Base-by-base conservation (phyloP, 2,888 invertebrate species). In the Achlya flavicornis region DNA sequence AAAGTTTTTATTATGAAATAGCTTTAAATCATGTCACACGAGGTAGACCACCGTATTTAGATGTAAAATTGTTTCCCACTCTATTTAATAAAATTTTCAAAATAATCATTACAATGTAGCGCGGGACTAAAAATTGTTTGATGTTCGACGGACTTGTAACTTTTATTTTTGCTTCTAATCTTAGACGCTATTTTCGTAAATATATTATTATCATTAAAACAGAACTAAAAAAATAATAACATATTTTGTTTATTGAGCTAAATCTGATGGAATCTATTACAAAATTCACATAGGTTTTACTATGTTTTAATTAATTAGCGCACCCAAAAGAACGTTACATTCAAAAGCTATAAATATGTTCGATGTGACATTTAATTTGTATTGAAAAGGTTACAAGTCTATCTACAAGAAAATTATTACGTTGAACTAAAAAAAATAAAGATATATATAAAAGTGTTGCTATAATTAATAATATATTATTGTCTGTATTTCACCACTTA, bases 21-120 rank as follows among this genome's bases (percentile, higher is more conserved):
- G 92, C 92, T 91, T 93, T 93, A 92, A 90, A 88, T 79, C 80
- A 83, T 87, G 87, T 90, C 89, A 89, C 91, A 91, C 89, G 92
- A 90, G 80, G 80, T 79, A 88, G 84, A 93, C 93, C 93, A 93
- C 93, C 93, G 93, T 87, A 85, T 87, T 89, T 90, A 89, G 86
- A 82, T 85, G 81, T 83, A 83, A 82, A 75, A 69, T 70, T 71
- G 70, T 76, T 75, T 75, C 71, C 77, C 71, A 77, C 76, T 80
- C 72, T 80, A 70, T 84, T 75, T 84, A 77, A 83, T 77, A 83
- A 69, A 78, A 75, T 72, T 78, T 74, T 79, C 78, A 78, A 78
- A 79, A 75, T 74, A 73, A 75, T 67, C 74, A 73, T 70, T 81
- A 87, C 84, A 86, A 85, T 85, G 85, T 87, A 85, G 83, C 77